Base-by-base conservation (phyloP, 2,888 invertebrate species). In the Craniophora ligustri region DNA sequence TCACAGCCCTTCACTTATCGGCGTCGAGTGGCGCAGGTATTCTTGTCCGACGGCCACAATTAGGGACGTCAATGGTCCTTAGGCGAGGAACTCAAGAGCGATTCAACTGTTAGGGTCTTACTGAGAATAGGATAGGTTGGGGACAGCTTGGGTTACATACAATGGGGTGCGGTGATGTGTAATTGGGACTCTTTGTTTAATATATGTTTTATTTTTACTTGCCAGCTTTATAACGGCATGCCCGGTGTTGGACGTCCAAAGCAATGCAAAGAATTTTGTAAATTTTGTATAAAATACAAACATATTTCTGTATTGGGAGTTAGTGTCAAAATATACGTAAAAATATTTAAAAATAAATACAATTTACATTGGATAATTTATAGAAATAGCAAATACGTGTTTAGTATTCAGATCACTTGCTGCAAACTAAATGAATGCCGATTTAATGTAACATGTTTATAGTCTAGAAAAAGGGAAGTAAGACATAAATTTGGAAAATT, bases 1-100 rank as follows among this genome's bases (percentile, higher is more conserved):
- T 15, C 21, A 35, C 31, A 23, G 13, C 2, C 5, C 32, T 32
- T 18, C 66, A 59, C 75, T 68, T 63, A 58, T 57, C 40, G 66
- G 19, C 48, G 69, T 59, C 58, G 46, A 69, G 67, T 59, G 48
- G 48, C 59, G 46, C 66, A 68, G 64, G 75, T 74, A 64, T 64
- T 45, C 72, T 72, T 51, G 35, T 31, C 38, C 39, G 50, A 63
- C 54, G 39, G 30, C 45, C 46, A 42, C 68, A 63, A 63, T 68
- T 68, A 50, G 32, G 18, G 31, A 46, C 13, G 44, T 62, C 44
- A 13, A 65, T 44, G 26, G 28, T 26, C 50, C 50, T 45, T 26
- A 45, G 44, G 18, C 26, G 11, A 26, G 23, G 42, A 28, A 23
- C 40, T 62, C 51, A 45, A 62, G 62, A 62, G 67, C 32, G 62